Evolutionary conservation across 1,140 invertebrate species (phyloP).

Genomic region (Lordiphosa stackelbergi): DNA sequence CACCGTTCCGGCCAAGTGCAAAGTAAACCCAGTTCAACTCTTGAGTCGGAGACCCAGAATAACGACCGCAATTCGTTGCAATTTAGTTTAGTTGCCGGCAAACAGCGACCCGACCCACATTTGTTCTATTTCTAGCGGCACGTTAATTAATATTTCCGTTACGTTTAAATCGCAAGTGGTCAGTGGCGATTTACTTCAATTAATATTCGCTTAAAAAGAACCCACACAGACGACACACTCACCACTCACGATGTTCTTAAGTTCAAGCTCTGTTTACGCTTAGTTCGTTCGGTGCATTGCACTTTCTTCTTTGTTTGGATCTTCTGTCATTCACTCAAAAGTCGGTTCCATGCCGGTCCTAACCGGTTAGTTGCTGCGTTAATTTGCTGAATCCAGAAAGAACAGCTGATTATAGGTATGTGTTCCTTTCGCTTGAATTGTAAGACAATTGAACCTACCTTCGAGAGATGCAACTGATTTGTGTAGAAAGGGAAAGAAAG

Average conservation of each 20-base stretch:
- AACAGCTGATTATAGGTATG: constrained; percentile 2
- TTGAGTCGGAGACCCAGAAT: constrained; percentile 7
- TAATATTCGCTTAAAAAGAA: constrained; percentile 24
- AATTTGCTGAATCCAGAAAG: too few relatives aligned
- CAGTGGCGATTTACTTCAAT: constrained; percentile 46
- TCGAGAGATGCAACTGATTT: too few relatives aligned
- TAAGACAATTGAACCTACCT: too few relatives aligned
- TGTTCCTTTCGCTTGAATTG: too few relatives aligned
- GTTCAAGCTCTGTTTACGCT: constrained; percentile 31
- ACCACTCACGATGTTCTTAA: constrained; percentile 1
- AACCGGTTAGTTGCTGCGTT: constrained; percentile 41
- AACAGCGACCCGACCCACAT: constrained; percentile 52
- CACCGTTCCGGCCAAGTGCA: constrained; percentile 15
- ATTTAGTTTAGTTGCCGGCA: constrained; percentile 47
- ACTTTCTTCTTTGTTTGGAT: constrained; percentile 36
- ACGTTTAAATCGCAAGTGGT: constrained; percentile 40
- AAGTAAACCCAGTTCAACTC: constrained; percentile 22
- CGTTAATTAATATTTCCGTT: constrained; percentile 70
- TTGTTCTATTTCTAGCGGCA: constrained; percentile 42
- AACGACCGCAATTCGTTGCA: constrained; percentile 14
- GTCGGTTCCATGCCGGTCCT: constrained; percentile 31
- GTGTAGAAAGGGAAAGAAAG: too few relatives aligned
- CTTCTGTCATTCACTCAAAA: constrained; percentile 8
- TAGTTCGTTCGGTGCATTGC: constrained; percentile 54
- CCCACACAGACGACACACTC: background rate